Conservation (phyloP, 2,888 invertebrate genomes). For the Tenthredo amoena region DNA sequence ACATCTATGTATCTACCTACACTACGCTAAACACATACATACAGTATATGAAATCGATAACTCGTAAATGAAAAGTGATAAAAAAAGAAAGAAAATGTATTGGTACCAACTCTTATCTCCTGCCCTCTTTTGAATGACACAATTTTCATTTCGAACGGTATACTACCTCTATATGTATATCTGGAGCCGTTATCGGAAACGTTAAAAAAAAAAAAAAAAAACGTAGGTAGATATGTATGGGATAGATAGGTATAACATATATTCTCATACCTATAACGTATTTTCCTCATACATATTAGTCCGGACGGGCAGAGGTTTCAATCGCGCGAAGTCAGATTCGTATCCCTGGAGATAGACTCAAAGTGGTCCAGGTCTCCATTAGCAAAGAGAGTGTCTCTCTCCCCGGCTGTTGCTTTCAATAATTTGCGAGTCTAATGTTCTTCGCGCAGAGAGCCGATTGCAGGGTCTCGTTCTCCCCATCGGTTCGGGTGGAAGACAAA, state of each 20-base stretch:
- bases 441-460: slow-evolving; percentile 44
- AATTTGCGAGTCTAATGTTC: slow-evolving; percentile 76
- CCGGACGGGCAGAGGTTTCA: not conserved
- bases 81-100: not conserved
- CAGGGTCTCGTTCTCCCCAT: not conserved
- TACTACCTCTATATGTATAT: not conserved
- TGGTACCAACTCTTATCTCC: not conserved
- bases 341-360: slow-evolving; percentile 64
- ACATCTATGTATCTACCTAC: not conserved
- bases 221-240: not conserved
- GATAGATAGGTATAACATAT: not conserved
- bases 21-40: not conserved
- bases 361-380: slow-evolving; percentile 66
- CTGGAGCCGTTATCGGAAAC: not conserved
- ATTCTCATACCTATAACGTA: not conserved
- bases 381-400: slow-evolving; percentile 60
- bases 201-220: not conserved
- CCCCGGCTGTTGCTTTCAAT: slow-evolving; percentile 73
- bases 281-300: slow-evolving; percentile 3
- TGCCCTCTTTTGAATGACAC: not conserved
- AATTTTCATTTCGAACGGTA: not conserved
- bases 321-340: slow-evolving; percentile 31
- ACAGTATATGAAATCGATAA: not conserved
- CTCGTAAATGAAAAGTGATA: slow-evolving; percentile 10
- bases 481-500: slow-evolving; percentile 17